Evolutionary conservation across 1,140 invertebrate genomes (phyloP).

Genomic region (Druon quercuslanigerum): DNA sequence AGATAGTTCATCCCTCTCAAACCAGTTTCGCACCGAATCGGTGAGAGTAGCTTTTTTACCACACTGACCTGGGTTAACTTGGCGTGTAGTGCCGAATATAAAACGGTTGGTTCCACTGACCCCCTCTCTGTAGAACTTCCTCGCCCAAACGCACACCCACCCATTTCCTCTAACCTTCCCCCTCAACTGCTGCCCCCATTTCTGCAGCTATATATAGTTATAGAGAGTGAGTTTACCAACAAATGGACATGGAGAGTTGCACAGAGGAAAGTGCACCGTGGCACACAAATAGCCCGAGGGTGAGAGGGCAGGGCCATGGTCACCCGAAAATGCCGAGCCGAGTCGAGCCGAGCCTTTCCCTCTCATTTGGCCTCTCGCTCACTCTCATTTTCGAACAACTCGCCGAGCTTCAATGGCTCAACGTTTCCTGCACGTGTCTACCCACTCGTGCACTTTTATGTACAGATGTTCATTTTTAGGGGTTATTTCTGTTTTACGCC

Average conservation of each 20-base stretch:
- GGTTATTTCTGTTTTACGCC: constrained; percentile 18
- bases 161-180: constrained; percentile 34
- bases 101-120: constrained; percentile 64
- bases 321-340: constrained; percentile 67
- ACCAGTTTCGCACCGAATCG: constrained; percentile 55
- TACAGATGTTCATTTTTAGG: constrained; percentile 29
- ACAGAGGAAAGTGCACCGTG: constrained; percentile 55
- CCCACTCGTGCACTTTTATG: neutral
- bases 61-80: constrained; percentile 74
- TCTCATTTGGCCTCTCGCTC: constrained; percentile 41
- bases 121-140: constrained; percentile 54
- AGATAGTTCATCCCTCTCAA: constrained; percentile 38
- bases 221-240: constrained; percentile 33
- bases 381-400: constrained; percentile 32
- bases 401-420: constrained; percentile 30
- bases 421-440: constrained; percentile 30
- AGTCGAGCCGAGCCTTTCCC: constrained; percentile 48
- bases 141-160: constrained; percentile 56
- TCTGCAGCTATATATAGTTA: constrained; percentile 46
- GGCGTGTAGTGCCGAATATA: constrained; percentile 70
- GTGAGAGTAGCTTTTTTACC: constrained; percentile 62
- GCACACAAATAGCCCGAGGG: constrained; percentile 55
- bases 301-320: constrained; percentile 70
- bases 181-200: constrained; percentile 15
- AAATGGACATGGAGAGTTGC: constrained; percentile 12